Base-by-base conservation (phyloP, 2,113 vertebrate genomes). In the Protomyctophum bolini region DNA sequence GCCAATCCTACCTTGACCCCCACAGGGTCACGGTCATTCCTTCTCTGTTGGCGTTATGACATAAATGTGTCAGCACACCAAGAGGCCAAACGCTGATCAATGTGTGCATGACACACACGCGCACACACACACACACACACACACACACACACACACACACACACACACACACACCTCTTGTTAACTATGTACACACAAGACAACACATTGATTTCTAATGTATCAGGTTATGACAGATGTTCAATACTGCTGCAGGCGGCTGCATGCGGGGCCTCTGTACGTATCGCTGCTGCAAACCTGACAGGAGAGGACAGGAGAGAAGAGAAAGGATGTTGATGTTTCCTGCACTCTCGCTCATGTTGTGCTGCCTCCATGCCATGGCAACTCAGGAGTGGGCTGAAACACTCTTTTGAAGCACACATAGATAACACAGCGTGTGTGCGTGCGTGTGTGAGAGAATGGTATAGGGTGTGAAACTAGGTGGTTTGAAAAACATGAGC, bases 191-290 rank as follows among this genome's bases (percentile, higher is more conserved):
- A 79, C 33, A 41, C 33, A 41, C 33, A 41, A 41, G 33, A 41
- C 80, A 86, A 76, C 72, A 62, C 86, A 84, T 88, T 83, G 82
- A 84, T 89, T 87, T 85, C 83, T 90, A 86, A 89, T 90, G 82
- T 79, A 86, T 87, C 80, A 88, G 80, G 66, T 80, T 82, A 83
- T 91, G 89, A 87, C 89, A 87, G 86, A 74, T 89, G 82, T 83
- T 85, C 88, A 66, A 85, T 88, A 82, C 58, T 41, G 82, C 83
- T 86, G 70, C 54, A 84, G 84, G 84, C 83, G 62, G 76, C 75
- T 21, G 21, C 49, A 29, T 41, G 57, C 10, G n/a, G 69, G 64
- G 72, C 55, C 76, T 71, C 67, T 41, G n/a, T n/a, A 66, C 71
- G 61, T 67, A 79, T 84, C 2, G 41, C 51, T 82, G 83, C 77